Evolutionary conservation across 2,888 invertebrate genomes (phyloP).

Genomic region (Branchellion lobata): DNA sequence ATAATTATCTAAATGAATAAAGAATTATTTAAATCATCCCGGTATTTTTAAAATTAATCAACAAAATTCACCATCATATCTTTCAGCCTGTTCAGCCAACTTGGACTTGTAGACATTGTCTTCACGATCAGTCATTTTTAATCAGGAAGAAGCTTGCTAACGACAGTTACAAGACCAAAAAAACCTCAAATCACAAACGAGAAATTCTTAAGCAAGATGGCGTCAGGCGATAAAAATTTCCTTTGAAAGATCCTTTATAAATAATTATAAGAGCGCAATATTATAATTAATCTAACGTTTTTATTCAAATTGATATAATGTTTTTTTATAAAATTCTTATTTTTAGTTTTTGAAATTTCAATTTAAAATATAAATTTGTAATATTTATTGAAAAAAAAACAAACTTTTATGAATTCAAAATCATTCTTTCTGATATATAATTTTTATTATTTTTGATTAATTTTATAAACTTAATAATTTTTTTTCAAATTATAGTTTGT

Average conservation of each 20-base stretch:
- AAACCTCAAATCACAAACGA: neutral
- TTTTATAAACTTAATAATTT: too few species aligned
- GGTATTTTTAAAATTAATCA: slow-evolving; percentile 16
- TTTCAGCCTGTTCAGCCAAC: slow-evolving; percentile 97
- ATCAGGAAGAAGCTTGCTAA: neutral
- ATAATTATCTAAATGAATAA: too few species aligned
- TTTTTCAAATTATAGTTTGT: too few species aligned
- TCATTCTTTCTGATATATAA: too few species aligned
- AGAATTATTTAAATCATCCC: too few species aligned
- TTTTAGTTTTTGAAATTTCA: too few species aligned
- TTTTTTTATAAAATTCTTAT: too few species aligned
- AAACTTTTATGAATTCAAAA: too few species aligned
- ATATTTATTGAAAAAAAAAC: too few species aligned
- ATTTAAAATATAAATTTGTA: too few species aligned
- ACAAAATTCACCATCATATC: slow-evolving; percentile 88
- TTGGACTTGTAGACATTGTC: slow-evolving; percentile 99
- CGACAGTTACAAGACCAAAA: neutral
- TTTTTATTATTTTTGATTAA: too few species aligned
- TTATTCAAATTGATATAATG: neutral
- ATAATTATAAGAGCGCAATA: neutral
- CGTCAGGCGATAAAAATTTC: slow-evolving; percentile 4
- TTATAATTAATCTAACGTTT: neutral
- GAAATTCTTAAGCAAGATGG: slow-evolving; percentile 11
- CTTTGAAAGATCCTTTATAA: slow-evolving; percentile 15
- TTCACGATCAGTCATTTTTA: slow-evolving; percentile 74